These are phyloP conservation scores for Solea solea DNA, from an alignment of 2,113 vertebrate genomes.

Conservation along the genomic window DNA sequence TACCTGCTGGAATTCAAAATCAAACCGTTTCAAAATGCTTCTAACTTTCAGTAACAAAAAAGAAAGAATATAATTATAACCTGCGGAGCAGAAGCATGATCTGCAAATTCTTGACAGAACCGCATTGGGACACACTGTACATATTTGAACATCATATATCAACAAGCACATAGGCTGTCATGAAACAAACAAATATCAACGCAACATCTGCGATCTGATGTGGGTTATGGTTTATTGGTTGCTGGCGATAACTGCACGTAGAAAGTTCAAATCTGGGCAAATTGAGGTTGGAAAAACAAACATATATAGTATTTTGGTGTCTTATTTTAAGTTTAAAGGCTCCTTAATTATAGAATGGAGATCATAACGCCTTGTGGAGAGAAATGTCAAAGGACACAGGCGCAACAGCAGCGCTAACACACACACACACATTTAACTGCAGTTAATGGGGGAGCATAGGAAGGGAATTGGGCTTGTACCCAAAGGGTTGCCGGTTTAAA, in stretches of 20 bases:
- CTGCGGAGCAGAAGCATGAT: neutral
- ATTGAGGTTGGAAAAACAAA: neutral
- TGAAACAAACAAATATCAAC: neutral
- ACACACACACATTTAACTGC: too few relatives aligned
- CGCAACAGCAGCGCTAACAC: too few relatives aligned
- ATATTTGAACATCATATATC: neutral
- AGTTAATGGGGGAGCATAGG: too few relatives aligned
- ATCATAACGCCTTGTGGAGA: neutral
- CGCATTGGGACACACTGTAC: neutral
- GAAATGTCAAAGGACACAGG: neutral
- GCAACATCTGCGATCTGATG: neutral
- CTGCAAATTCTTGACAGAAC: neutral
- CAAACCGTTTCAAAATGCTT: slow-evolving; percentile 21
- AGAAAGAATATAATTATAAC: neutral
- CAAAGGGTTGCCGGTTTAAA: too few relatives aligned
- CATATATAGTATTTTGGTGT: neutral
- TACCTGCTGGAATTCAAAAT: slow-evolving; percentile 22
- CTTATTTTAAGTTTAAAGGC: neutral
- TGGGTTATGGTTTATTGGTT: neutral
- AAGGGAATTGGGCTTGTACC: too few relatives aligned
- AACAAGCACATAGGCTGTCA: neutral
- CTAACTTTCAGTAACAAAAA: neutral
- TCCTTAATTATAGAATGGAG: neutral
- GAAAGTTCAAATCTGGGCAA: slow-evolving; percentile 6
- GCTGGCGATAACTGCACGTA: slow-evolving; percentile 1